Base-by-base conservation (phyloP, 2,888 invertebrate genomes). In the Psococerastis gibbosa region DNA sequence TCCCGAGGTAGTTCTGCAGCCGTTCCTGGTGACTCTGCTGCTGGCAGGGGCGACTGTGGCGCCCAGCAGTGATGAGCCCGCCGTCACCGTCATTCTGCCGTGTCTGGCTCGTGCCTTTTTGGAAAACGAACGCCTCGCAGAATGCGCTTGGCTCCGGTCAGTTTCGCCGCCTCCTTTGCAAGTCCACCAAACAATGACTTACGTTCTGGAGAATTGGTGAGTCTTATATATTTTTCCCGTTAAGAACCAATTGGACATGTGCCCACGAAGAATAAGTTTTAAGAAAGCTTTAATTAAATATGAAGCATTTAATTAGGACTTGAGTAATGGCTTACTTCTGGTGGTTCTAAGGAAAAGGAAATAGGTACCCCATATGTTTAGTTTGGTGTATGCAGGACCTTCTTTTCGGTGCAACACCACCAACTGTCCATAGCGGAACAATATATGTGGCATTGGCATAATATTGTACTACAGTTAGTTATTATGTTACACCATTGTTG, bases 21-120 rank as follows among this genome's bases (percentile, higher is more conserved):
- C 75, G 1, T 77, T 77, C 54, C 65, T 74, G 48, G 57, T 75
- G n/a, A 68, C 72, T 46, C 64, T 71, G 11, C 57, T 75, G 15
- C 58, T 76, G 11, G 60, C 65, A n/a, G 56, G 69, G 13, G 65
- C 68, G 1, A 61, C 61, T 45, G 58, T 69, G 35, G 49, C 57
- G 6, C 54, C 57, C 44, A 15, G 20, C 22, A 65, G 65, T 49
- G 65, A 69, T 53, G 64, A 67, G 43, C 57, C 55, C 45, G 57
- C 52, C 13, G 18, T n/a, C 27, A 45, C 11, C 3, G 3, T 18
- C 8, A 11, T 15, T 6, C 59, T 56, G 52, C 43, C 46, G 17
- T 56, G 57, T 1, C 52, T 64, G 13, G 46, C 52, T 15, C 53
- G 61, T 34, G 55, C 54, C 48, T 62, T 67, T 35, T 62, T 63